Base-by-base conservation (phyloP, 1,140 invertebrate genomes). In the Sarcophaga peregrina region DNA sequence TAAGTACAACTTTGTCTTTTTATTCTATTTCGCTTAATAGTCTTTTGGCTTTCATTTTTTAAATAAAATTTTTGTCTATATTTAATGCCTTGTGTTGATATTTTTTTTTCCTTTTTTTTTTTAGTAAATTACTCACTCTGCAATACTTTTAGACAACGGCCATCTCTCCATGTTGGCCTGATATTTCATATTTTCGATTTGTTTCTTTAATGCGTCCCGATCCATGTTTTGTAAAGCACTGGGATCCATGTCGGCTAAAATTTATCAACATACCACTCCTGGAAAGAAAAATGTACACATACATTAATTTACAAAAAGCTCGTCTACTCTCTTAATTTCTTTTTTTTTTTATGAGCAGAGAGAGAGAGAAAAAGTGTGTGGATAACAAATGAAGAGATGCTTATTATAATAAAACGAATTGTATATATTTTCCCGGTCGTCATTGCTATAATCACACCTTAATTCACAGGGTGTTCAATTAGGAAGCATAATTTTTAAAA, bases 141-240 rank as follows among this genome's bases (percentile, higher is more conserved):
- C 94, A 91, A 98, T 97, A 91, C 96, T 96, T 93, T 96, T 97
- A 87, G 96, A 97, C 83, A 98, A 92, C 80, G 96, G 96, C 96
- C 96, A 97, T 91, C 96, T 95, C 92, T 98, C 96, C 97, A 98
- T 98, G 87, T 96, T 95, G 83, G 96, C 96, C 91, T 98, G 97
- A 92, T 97, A 97, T 92, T 97, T 97, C 96, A 98, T 97, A 92
- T 97, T 97, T 91, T 98, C 96, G 91, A 98, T 98, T 93, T 98
- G 97, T 93, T 97, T 97, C 93, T 96, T 96, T 92, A 98, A 92
- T 93, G 96, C 96, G 94, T 97, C 97, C 93, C 97, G 97, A 93
- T 98, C 97, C 96, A 98, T 98, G 93, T 93, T 94, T 94, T 95
- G 95, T 90, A 97, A 93, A 92, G 96, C 94, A 96, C 95, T 96